These are phyloP conservation scores for Melolontha melolontha DNA, from an alignment of 2,888 invertebrate species.

Conservation along the genomic window DNA sequence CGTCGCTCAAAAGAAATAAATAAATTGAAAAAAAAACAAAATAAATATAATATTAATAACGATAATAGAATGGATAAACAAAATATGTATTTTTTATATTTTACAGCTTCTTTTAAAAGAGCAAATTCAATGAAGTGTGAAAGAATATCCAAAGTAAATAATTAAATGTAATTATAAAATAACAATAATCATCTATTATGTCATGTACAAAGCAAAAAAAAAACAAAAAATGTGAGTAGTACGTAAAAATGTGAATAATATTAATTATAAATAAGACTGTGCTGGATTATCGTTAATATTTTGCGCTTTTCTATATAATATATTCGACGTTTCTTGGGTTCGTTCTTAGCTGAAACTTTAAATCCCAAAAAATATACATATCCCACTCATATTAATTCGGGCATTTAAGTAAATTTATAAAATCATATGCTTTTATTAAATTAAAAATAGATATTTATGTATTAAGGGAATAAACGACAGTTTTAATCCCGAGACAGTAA, in stretches of 20 bases:
- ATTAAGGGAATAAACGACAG: too few species aligned
- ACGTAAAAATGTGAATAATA: constrained; percentile 20
- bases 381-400: too few species aligned
- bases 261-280: constrained; percentile 26
- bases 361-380: constrained; percentile 3
- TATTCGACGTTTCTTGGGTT: constrained; percentile 12
- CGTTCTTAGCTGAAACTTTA: constrained; percentile 13
- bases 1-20: constrained; percentile 33
- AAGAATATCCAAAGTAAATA: neutral
- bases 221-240: neutral
- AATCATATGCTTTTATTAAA: too few species aligned
- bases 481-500: too few species aligned
- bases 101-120: constrained; percentile 37
- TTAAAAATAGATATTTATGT: too few species aligned
- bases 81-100: constrained; percentile 41
- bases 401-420: too few species aligned
- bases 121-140: neutral
- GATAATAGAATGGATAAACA: constrained; percentile 1
- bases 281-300: constrained; percentile 19
- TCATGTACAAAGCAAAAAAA: constrained; percentile 26
- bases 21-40: constrained; percentile 9
- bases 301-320: constrained; percentile 30
- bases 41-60: constrained; percentile 4
- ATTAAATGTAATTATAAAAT: neutral
- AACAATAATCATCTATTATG: constrained; percentile 1